Base-by-base conservation (phyloP, 2,888 invertebrate species). In the Allygus modestus region DNA sequence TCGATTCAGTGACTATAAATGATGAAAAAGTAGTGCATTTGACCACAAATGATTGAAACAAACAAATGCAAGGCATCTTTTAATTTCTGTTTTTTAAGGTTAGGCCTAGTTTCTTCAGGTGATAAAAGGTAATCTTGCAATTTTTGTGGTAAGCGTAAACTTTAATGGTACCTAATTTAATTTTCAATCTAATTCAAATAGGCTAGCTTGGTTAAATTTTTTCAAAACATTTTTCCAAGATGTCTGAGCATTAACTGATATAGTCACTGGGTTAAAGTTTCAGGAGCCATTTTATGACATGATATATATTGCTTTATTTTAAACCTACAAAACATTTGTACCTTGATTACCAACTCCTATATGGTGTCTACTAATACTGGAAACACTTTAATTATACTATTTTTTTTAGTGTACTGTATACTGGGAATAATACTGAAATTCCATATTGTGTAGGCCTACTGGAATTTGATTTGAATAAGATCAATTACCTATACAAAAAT, bases 1-100 rank as follows among this genome's bases (percentile, higher is more conserved):
- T n/a, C n/a, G n/a, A n/a, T 17, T n/a, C 9, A 41, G 43, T 31
- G 31, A 20, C 79, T 51, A 46, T 71, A 71, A 41, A 37, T 71
- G 71, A 71, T 71, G 58, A 58, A 58, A 58, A 31, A 69, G 69
- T 31, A 33, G 69, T 69, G 31, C 31, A 69, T 69, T 33, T 69
- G 69, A 69, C 26, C 7, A 7, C 7, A n/a, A 33, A 69, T 31
- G 31, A 69, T 33, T 33, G 7, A 33, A 15, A 33, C 17, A 33
- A 69, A 31, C 11, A 69, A 69, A 33, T 69, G 69, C 31, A 31
- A 58, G 58, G 26, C 58, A 58, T 23, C 58, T 58, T 23, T 58
- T 23, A 58, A 23, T 20, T n/a, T n/a, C n/a, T n/a, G n/a, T 23
- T 58, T 51, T 23, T 58, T 58, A 58, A 7, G 11, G 11, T 37